phyloP scores from a whole-genome alignment of 2,797 vertebrate genomes.

The Zalophus californianus region DNA sequence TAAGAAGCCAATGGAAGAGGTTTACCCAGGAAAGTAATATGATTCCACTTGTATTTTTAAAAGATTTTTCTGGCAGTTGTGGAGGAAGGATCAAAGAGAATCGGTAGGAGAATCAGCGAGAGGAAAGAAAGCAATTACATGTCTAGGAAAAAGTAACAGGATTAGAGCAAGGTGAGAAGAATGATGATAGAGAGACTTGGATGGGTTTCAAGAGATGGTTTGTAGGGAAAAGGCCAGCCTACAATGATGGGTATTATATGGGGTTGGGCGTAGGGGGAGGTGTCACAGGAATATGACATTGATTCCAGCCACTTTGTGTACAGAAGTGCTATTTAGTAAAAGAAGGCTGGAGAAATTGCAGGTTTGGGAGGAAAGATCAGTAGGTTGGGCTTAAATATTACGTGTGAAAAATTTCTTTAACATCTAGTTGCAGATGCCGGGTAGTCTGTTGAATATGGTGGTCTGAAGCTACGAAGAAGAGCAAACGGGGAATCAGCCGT shows the following conservation, averaged over 20 bases:
- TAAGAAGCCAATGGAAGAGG: neutral
- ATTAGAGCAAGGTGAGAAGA: neutral
- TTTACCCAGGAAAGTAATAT: neutral
- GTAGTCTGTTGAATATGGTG: neutral
- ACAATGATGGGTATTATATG: neutral
- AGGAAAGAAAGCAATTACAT: neutral
- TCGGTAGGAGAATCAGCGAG: neutral
- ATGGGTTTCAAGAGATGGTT: neutral
- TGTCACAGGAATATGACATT: neutral
- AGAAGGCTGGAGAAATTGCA: neutral
- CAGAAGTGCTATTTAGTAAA: neutral
- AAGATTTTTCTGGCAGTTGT: neutral
- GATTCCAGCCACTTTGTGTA: neutral
- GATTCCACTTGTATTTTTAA: neutral
- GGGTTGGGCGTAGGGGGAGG: accelerated
- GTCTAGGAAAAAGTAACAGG: neutral
- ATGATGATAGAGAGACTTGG: neutral
- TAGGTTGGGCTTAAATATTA: neutral
- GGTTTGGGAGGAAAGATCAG: neutral
- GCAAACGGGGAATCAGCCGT: neutral
- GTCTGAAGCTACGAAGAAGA: neutral
- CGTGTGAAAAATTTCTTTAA: neutral
- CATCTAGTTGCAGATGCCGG: neutral
- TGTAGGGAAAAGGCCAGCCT: neutral
- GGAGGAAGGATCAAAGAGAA: neutral